Evolutionary conservation across 2,113 vertebrate species (phyloP).

Genomic region (Rhadina sibilatrix): DNA sequence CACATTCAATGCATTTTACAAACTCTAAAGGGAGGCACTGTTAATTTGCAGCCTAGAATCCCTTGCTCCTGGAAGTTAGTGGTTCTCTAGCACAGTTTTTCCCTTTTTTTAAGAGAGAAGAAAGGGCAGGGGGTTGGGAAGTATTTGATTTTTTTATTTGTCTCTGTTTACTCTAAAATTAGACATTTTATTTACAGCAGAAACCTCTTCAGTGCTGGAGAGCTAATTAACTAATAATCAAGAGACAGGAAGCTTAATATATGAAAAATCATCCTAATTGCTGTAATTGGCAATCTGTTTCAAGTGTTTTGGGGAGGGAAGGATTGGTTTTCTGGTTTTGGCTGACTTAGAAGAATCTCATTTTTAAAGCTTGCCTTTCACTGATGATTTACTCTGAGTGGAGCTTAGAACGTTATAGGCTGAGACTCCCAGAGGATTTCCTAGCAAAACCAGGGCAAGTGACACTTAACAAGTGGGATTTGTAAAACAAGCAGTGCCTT

Average conservation of each 20-base stretch:
- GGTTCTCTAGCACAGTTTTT: neutral
- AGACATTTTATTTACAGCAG: neutral
- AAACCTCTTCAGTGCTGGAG: constrained; percentile 15
- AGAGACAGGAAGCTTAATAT: constrained; percentile 16
- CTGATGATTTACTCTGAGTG: neutral
- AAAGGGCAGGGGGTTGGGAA: neutral
- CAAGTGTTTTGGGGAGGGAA: constrained; percentile 20
- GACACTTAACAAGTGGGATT: neutral
- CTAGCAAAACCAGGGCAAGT: neutral
- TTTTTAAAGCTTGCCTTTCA: constrained; percentile 7
- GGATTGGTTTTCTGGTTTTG: neutral
- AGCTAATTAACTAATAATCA: constrained; percentile 18
- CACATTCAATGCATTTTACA: neutral
- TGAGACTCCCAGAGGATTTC: neutral
- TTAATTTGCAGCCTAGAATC: neutral
- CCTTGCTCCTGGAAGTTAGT: neutral
- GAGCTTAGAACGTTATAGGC: neutral
- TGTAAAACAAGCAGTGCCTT: constrained; percentile 3
- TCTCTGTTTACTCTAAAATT: constrained; percentile 22
- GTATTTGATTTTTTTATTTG: neutral
- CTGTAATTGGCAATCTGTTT: constrained; percentile 26
- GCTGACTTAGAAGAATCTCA: neutral
- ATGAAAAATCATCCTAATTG: constrained; percentile 21
- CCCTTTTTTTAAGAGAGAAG: neutral
- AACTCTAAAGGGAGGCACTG: neutral